Base-by-base conservation (phyloP, 2,888 invertebrate genomes). In the Pseudeuparius sepicola region DNA sequence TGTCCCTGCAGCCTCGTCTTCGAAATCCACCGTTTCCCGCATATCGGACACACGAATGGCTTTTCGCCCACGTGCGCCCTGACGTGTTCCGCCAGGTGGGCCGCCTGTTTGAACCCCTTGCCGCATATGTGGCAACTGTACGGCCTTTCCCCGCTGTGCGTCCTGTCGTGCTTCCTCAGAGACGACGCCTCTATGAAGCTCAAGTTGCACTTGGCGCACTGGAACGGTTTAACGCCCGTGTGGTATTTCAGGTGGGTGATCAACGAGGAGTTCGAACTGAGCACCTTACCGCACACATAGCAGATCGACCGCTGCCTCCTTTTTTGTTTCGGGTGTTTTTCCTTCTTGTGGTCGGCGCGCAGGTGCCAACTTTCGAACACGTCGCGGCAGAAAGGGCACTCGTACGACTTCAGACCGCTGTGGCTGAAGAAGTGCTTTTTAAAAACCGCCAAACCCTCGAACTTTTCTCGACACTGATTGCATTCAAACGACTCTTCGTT, bases 161-260 rank as follows among this genome's bases (percentile, higher is more conserved):
- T 44, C 65, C 2, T 67, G 41, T 47, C 44, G 31, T 52, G 51
- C 35, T 42, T 41, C 25, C 43, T 42, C 27, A 71, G 43, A 0
- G 68, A 66, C 37, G 64, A 65, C 40, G 65, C 64, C 39, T 71
- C 63, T 28, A 68, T 67, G 46, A 71, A 73, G 1, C 64, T 53
- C 43, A 70, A 70, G 24, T 65, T 65, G 38, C 73, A 73, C 36
- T 64, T 57, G n/a, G 66, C 63, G 37, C 72, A 72, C 64, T 64
- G 43, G 13, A 44, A 24, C 18, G 61, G 56, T 40, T 62, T 64
- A 35, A 60, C 57, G 1, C 63, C 63, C 0, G 57, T 55, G 45
- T 54, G 54, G 7, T 45, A 43, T 16, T 43, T 23, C 17, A 46
- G 30, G 31, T 53, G 53, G 25, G 50, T 49, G 12, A 46, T 50